Conservation (phyloP, 2,797 vertebrate species). For the Hemibagrus guttatus region DNA sequence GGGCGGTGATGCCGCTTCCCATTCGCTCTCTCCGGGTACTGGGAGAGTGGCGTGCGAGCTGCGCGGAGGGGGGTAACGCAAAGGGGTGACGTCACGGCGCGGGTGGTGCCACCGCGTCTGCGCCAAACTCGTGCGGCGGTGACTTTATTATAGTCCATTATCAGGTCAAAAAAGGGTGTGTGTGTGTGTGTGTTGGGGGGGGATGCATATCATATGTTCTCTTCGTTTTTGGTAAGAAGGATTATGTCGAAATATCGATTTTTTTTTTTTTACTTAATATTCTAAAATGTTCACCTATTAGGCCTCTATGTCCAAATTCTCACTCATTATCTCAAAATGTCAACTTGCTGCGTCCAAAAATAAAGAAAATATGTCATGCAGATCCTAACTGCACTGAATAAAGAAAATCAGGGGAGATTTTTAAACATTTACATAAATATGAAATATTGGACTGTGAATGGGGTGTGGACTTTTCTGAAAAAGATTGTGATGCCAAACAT, state of each 20-base stretch:
- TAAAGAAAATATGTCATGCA: not conserved
- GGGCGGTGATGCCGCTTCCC: constrained; percentile 61
- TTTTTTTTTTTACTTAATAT: not conserved
- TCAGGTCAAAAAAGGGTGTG: too few species aligned
- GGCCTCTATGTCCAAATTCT: not conserved
- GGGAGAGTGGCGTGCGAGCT: constrained; percentile 14
- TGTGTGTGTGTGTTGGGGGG: too few species aligned
- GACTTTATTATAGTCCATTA: constrained; percentile 2
- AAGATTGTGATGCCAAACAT: too few species aligned
- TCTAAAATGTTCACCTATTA: not conserved
- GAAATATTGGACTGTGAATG: not conserved
- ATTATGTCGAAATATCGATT: too few species aligned
- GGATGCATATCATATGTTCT: not conserved
- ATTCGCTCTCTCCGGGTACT: constrained; percentile 55
- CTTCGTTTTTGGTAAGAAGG: too few species aligned
- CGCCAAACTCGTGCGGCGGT: constrained; percentile 54
- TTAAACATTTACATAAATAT: not conserved
- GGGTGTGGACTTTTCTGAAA: not conserved
- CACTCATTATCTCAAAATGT: not conserved
- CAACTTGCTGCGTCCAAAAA: not conserved
- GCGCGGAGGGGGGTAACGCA: not conserved
- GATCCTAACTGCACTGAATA: not conserved
- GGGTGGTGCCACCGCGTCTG: constrained; percentile 76
- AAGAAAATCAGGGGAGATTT: not conserved
- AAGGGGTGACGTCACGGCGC: constrained; percentile 71